Evolutionary conservation across 2,113 vertebrate species (phyloP).

Genomic region (Triplophysa dalaica): DNA sequence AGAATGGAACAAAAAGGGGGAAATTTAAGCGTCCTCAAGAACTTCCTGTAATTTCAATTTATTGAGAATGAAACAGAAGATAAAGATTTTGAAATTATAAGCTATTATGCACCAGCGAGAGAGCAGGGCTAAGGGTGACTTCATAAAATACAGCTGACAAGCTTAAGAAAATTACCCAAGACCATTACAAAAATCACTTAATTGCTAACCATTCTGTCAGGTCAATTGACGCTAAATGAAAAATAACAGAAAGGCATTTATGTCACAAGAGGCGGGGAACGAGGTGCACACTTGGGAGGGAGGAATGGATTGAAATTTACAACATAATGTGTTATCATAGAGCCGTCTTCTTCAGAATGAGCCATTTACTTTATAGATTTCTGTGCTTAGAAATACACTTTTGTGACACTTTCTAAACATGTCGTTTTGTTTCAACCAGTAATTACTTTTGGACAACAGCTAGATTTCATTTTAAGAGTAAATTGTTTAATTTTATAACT

Average conservation of each 20-base stretch:
- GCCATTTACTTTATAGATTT: conserved; percentile 32
- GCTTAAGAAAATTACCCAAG: conserved; percentile 97
- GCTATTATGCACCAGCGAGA: conserved; percentile 93
- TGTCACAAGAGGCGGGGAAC: conserved; percentile 85
- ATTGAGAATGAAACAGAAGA: conserved; percentile 98
- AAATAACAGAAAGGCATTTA: conserved; percentile 96
- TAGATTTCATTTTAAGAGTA: not conserved
- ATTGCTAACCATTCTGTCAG: conserved; percentile 99
- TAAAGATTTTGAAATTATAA: conserved; percentile 99
- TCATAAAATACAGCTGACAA: conserved; percentile 99
- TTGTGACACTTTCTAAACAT: not conserved
- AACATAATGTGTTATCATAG: conserved; percentile 68
- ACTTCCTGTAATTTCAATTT: conserved; percentile 99
- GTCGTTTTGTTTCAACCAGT: not conserved
- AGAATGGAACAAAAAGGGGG: conserved; percentile 75
- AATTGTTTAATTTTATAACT: not conserved
- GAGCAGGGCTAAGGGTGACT: conserved; percentile 82
- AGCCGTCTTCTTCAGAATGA: conserved; percentile 41
- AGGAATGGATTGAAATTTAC: conserved; percentile 90
- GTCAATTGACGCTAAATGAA: conserved; percentile 99
- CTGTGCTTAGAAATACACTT: conserved; percentile 9
- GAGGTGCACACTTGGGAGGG: conserved; percentile 89
- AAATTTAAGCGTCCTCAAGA: conserved; percentile 91
- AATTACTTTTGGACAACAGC: not conserved
- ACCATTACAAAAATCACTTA: conserved; percentile 99